Evolutionary conservation across 2,113 vertebrate genomes (phyloP).

Genomic region (Poeciliopsis turrubarensis): DNA sequence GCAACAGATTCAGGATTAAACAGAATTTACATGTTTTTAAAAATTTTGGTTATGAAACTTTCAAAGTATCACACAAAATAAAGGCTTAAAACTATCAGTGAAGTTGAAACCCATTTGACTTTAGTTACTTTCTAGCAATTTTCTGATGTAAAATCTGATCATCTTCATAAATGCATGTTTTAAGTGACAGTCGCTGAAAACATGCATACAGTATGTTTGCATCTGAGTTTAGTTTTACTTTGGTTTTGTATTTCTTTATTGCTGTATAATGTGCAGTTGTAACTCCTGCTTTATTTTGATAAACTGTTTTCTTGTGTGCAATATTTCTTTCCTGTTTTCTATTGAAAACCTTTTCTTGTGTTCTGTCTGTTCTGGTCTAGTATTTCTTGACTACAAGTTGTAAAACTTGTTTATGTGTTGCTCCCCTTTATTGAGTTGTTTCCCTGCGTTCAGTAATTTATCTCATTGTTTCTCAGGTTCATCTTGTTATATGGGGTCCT

Average conservation of each 20-base stretch:
- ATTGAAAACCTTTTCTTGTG: neutral
- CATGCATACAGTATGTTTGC: too few relatives aligned
- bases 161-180: neutral
- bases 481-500: neutral
- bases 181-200: neutral
- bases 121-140: neutral
- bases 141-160: neutral
- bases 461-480: neutral
- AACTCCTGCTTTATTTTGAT: neutral
- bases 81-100: neutral
- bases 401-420: too few relatives aligned
- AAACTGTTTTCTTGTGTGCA: neutral
- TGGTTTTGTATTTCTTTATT: neutral
- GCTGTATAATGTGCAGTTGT: neutral
- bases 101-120: neutral
- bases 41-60: neutral
- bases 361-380: neutral
- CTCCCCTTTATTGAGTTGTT: too few relatives aligned
- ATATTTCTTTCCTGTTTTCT: neutral
- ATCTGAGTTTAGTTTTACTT: too few relatives aligned
- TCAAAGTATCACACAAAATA: neutral
- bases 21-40: neutral
- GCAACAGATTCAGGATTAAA: neutral
- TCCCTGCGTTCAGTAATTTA: too few relatives aligned
- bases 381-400: too few relatives aligned